Conservation (phyloP, 2,113 vertebrate species). For the Cyprinus carpio region DNA sequence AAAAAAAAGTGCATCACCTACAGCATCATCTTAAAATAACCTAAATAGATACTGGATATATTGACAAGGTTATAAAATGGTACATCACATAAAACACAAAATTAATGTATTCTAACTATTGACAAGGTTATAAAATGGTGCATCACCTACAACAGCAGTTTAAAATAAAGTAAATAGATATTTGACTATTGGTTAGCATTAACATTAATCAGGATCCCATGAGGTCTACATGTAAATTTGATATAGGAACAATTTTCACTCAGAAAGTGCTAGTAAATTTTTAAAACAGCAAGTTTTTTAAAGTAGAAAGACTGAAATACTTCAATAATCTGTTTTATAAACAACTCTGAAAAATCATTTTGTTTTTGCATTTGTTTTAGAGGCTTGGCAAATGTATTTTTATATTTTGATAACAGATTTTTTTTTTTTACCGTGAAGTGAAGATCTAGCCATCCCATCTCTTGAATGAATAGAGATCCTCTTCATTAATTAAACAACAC, state of each 20-base stretch:
- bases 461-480: conserved; percentile 95
- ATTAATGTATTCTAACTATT: too few relatives aligned
- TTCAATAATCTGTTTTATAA: too few relatives aligned
- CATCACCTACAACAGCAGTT: neutral
- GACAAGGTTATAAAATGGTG: neutral
- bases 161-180: neutral
- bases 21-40: too few relatives aligned
- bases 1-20: too few relatives aligned
- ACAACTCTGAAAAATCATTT: too few relatives aligned
- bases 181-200: too few relatives aligned
- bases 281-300: too few relatives aligned
- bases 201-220: neutral
- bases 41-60: too few relatives aligned
- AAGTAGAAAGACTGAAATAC: too few relatives aligned
- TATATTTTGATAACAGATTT: neutral
- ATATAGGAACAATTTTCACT: neutral
- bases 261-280: too few relatives aligned
- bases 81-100: too few relatives aligned
- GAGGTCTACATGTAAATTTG: neutral
- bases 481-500: conserved; percentile 99
- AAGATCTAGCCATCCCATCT: conserved; percentile 95
- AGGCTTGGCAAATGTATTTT: neutral
- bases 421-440: conserved; percentile 84
- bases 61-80: too few relatives aligned
- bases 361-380: neutral